Base-by-base conservation (phyloP, 2,888 invertebrate genomes). In the Portevinia maculata region DNA sequence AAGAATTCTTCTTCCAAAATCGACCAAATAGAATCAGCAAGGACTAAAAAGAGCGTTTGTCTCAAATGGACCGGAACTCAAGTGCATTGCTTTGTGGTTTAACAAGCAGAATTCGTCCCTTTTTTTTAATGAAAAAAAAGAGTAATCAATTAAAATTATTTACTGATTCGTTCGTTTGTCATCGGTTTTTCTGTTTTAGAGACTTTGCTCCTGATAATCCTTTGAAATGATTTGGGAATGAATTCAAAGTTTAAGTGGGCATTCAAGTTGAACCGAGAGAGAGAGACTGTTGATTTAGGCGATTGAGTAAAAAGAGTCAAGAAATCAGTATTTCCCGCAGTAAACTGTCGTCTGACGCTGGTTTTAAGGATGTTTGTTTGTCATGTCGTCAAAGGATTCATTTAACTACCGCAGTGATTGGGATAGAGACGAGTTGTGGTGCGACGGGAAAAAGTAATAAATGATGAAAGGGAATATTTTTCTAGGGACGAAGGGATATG, bases 121-220 rank as follows among this genome's bases (percentile, higher is more conserved):
- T 39, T 52, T 64, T 37, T 24, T 13, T 46, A 28, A 11, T 7
- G 37, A 46, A 32, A 7, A 15, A 32, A 39, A 60, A 17, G 65
- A 73, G 79, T 79, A 73, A 79, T 79, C 79, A 79, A 73, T 79
- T 79, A 79, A 79, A 79, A 79, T 73, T 73, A 79, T 79, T 79
- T 79, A 73, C 79, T 67, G 79, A 39, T 67, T 79, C 60, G 32
- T 55, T 73, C 69, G 79, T 59, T 65, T 79, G 71, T 79, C 69
- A 65, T 60, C 65, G 78, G 64, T 59, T 73, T 79, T 67, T 65
- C 48, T 73, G 73, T 79, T 79, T 71, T 50, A 30, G 15, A 32
- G 24, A 53, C 48, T 62, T 65, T 52, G 17, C 37, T 19, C n/a
- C 30, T 65, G 46, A 48, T 41, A 64, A 73, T 67, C 79, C 65